phyloP scores from a whole-genome alignment of 2,797 vertebrate species.

The Tiaroga cobitis region DNA sequence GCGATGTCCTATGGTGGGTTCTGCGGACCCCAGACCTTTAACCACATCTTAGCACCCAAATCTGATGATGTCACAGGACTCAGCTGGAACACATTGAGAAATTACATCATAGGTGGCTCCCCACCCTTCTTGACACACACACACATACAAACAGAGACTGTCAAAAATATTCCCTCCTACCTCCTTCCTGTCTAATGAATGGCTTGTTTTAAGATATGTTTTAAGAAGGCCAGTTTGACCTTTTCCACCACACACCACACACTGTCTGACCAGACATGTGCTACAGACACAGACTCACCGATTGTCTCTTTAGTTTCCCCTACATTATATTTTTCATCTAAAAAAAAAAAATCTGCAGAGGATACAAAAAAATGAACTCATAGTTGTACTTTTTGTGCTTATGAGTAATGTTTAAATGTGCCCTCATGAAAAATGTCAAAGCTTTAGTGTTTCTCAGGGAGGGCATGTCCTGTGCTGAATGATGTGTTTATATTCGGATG shows the following conservation, averaged over 20 bases:
- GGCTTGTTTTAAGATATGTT: slow-evolving; percentile 69
- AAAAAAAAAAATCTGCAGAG: background rate
- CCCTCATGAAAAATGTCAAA: background rate
- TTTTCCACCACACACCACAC: slow-evolving; percentile 71
- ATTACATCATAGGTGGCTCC: slow-evolving; percentile 59
- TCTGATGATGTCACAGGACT: slow-evolving; percentile 54
- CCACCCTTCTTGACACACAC: slow-evolving; percentile 44
- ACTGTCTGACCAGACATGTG: slow-evolving; percentile 50
- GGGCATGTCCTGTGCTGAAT: slow-evolving; percentile 5
- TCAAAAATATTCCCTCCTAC: slow-evolving; percentile 56
- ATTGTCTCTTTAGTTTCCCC: slow-evolving; percentile 35
- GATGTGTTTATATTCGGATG: slow-evolving; percentile 23
- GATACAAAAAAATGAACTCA: background rate
- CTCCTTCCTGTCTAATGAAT: slow-evolving; percentile 74
- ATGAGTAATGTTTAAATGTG: background rate
- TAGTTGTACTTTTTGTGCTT: background rate
- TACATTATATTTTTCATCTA: background rate
- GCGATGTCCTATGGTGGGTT: background rate
- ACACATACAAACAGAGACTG: slow-evolving; percentile 16
- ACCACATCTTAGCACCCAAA: slow-evolving; percentile 35
- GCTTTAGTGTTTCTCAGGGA: background rate
- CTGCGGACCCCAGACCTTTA: slow-evolving; percentile 18
- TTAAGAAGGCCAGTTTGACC: slow-evolving; percentile 65
- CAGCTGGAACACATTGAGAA: slow-evolving; percentile 56
- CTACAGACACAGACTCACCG: slow-evolving; percentile 44